Base-by-base conservation (phyloP, 2,113 vertebrate genomes). In the Laterallus jamaicensis region DNA sequence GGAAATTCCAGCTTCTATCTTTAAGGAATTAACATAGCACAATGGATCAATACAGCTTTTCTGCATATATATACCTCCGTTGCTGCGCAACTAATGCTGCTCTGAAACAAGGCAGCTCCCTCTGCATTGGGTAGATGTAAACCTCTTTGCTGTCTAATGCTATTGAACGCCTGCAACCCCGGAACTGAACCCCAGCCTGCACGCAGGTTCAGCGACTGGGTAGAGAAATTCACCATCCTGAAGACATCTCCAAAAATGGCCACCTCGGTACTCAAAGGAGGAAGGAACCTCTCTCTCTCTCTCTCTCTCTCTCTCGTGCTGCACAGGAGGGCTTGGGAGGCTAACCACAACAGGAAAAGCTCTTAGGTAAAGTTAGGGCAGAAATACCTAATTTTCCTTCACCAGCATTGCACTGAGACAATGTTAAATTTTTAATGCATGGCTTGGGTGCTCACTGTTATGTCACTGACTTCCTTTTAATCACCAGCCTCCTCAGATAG, bases 1-100 rank as follows among this genome's bases (percentile, higher is more conserved):
- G 88, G 85, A 91, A 97, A 97, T 96, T 94, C 95, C 92, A 89
- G 70, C 21, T 84, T 95, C 82, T 87, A 47, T 93, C 88, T 97
- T 94, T 60, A 86, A n/a, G 52, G 95, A 95, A 96, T 96, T 95
- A 95, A 93, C 94, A 95, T 93, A 95, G 90, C 91, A 84, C 90
- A 85, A 77, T 82, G 95, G 95, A 94, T 97, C 90, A 94, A 37
- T 89, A 58, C 66, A 88, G 95, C 83, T 97, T 97, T 97, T 76
- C 93, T 88, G 60, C 90, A 81, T 5, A 82, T 93, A 71, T 84
- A 88, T 32, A 93, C 37, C 64, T 40, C 85, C 0, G 95, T 96
- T 96, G 93, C 95, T 50, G 90, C 16, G 96, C 95, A 90, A 93
- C 90, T 95, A 96, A 96, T 91, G 73, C 93, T 73, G 37, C 82